Evolutionary conservation across 2,797 vertebrate species (phyloP).

Genomic region (Thripadectes ignobilis): DNA sequence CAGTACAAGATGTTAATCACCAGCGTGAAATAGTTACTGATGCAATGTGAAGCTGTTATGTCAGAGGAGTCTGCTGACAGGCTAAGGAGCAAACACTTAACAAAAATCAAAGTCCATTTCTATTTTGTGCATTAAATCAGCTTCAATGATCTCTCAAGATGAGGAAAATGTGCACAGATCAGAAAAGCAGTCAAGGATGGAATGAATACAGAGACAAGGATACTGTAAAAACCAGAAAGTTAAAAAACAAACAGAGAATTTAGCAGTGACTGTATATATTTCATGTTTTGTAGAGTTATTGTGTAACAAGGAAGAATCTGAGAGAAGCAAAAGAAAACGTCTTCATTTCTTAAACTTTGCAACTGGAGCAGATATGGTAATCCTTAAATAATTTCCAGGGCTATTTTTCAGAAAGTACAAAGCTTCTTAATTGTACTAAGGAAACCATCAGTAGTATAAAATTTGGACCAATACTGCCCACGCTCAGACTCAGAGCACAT

Average conservation of each 20-base stretch:
- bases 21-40: conserved; percentile 24
- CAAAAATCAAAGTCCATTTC: conserved; percentile 71
- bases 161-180: background rate
- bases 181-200: background rate
- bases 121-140: conserved; percentile 64
- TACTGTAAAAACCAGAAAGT: background rate
- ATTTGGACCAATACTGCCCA: background rate
- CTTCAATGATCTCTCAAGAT: conserved; percentile 18
- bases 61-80: conserved; percentile 69
- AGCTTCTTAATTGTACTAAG: background rate
- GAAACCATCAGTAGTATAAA: background rate
- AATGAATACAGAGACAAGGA: background rate
- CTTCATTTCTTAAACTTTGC: background rate
- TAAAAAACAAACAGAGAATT: background rate
- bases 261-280: background rate
- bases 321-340: background rate
- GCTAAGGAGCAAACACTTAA: conserved; percentile 66
- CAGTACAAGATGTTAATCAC: conserved; percentile 23
- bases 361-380: background rate
- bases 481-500: background rate
- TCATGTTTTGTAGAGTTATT: background rate
- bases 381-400: background rate
- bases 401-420: conserved; percentile 20
- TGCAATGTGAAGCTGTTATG: conserved; percentile 33
- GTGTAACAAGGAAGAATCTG: background rate